A percentile compares a stretch with the other conserved stretches of the same genome.
phyloP scores from a whole-genome alignment of 2,113 vertebrate genomes.

The Athene cunicularia region DNA sequence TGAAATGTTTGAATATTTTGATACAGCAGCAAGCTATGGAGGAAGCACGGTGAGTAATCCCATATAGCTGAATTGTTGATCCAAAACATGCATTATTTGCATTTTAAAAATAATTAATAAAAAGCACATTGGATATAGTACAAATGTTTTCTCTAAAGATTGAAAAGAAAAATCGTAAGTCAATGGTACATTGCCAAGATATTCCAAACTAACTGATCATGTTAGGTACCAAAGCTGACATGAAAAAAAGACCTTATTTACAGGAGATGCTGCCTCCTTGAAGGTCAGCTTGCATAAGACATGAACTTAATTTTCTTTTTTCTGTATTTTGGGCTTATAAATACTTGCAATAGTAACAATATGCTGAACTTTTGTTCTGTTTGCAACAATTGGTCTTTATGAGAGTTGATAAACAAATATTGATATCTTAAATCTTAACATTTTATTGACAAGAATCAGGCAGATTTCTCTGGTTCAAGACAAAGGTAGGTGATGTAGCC shows the following conservation, averaged over 20 bases:
- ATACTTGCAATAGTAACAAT: background rate
- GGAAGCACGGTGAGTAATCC: background rate
- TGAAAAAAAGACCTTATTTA: background rate
- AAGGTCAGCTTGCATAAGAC: background rate
- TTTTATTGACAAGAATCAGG: background rate
- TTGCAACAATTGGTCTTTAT: background rate
- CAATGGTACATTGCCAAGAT: background rate
- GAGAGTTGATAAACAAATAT: background rate
- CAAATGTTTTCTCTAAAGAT: too few relatives aligned
- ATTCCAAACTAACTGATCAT: background rate
- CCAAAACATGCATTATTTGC: background rate
- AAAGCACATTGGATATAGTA: background rate
- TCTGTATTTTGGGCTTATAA: background rate
- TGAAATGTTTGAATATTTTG: background rate
- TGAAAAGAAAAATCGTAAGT: too few relatives aligned
- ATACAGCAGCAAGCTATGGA: background rate
- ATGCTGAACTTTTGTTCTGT: background rate
- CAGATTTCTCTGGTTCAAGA: background rate
- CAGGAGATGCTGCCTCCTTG: background rate
- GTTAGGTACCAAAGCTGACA: background rate
- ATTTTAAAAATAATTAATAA: background rate
- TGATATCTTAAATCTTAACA: background rate
- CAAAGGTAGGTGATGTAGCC: background rate
- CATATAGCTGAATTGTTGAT: background rate
- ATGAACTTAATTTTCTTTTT: background rate